Evolutionary conservation across 2,888 invertebrate species (phyloP), one percentile per base, ranked within the genome.

Genomic region (Cheilosia scutellata): DNA sequence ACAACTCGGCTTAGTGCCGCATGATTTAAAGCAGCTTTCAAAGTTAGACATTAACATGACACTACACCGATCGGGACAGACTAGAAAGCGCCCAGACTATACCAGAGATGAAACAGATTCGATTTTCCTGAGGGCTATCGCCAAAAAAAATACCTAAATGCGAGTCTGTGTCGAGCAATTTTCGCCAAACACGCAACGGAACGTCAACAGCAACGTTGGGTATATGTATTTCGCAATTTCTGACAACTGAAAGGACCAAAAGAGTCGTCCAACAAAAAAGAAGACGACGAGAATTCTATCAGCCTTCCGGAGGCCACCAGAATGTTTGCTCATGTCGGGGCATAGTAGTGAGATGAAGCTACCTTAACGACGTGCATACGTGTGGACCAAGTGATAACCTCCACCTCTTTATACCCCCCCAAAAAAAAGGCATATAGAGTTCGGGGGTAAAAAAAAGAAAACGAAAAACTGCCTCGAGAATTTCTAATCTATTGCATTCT

Each of bases 401-500:
- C 44, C 63, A 55, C 31, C 31, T 31, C 27, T 13, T 27, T 6
- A 11, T 53, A 20, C 9, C 7, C 31, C 31, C 42, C 25, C 9
- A 20, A 66, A 71, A 31, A 31, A 63, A 11, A 29, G 33, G 37
- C 37, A 11, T 11, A 37, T 11, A 37, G 37, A 4, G 11, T 11
- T 37, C 31, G 42, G 49, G 7, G 7, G 47, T 13, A 49, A 20
- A 6, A 33, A 78, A 63, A 47, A 37, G 11, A 72, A 65, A 71
- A 60, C 53, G 60, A 76, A 66, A 20, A 62, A 72, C 66, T 68
- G 72, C 82, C 72, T 62, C 55, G 83, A 75, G 83, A 58, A 70
- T 63, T 79, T 83, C 79, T 74, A 83, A 83, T 83, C 83, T 83
- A 83, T 68, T 74, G 78, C 78, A 78, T 57, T 83, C 83, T 62